These are phyloP conservation scores for Hemiprocne comata DNA, from an alignment of 2,113 vertebrate species.

Conservation along the genomic window DNA sequence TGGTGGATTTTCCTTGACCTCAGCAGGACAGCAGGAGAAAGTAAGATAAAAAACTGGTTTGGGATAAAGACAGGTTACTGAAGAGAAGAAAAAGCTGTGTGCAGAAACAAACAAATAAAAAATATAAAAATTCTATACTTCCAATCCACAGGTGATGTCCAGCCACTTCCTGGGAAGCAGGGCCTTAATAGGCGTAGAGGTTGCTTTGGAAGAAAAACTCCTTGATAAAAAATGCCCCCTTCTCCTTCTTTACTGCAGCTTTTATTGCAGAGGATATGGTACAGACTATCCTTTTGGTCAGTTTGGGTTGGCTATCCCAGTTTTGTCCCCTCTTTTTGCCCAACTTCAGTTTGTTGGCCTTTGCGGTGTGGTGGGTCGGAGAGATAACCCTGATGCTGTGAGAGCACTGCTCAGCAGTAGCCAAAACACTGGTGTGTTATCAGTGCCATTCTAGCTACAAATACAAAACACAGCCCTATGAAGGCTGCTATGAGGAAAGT, in stretches of 20 bases:
- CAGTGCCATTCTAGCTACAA: no score
- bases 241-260: neutral
- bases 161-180: neutral
- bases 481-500: neutral
- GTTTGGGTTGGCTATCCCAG: neutral
- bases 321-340: no score
- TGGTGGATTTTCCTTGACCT: neutral
- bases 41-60: neutral
- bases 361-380: no score
- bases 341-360: no score
- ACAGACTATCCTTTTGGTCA: neutral
- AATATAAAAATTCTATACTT: neutral
- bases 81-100: neutral
- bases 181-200: rapidly evolving
- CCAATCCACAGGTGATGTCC: no score
- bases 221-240: neutral
- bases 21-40: neutral
- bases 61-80: neutral
- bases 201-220: rapidly evolving
- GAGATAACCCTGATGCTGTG: no score
- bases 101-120: neutral
- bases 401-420: no score
- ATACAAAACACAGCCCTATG: neutral
- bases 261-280: neutral
- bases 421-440: no score